These are phyloP conservation scores for Desmophyllum pertusum DNA, from an alignment of 92 coral and sea anemone genomes.

Conservation along the genomic window DNA sequence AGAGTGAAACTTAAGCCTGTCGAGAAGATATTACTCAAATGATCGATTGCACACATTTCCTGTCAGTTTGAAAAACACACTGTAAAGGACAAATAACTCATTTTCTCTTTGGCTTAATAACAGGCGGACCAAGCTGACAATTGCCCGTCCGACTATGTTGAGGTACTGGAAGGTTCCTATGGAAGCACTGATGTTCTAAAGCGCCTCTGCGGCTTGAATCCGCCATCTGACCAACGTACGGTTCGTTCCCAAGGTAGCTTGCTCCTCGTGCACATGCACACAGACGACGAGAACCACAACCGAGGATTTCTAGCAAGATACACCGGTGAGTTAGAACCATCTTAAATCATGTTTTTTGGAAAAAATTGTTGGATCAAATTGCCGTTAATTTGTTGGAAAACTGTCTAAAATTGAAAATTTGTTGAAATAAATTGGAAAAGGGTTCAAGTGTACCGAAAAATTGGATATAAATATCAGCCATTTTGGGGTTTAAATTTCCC, in stretches of 20 bases:
- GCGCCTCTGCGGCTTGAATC: conserved; percentile 56
- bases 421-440: too few species aligned
- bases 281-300: conserved; percentile 37
- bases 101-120: not conserved
- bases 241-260: conserved; percentile 58
- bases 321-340: conserved; percentile 4
- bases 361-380: too few species aligned
- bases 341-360: too few species aligned
- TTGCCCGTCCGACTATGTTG: conserved; percentile 74
- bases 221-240: not conserved
- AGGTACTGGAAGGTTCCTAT: conserved; percentile 56
- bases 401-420: too few species aligned
- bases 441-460: too few species aligned
- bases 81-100: not conserved
- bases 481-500: too few species aligned
- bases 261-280: conserved; percentile 68
- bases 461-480: too few species aligned
- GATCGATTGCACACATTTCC: not conserved
- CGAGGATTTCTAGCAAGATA: conserved; percentile 58
- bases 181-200: conserved; percentile 49
- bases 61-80: not conserved
- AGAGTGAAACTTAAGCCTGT: too few species aligned
- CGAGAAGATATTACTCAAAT: not conserved
- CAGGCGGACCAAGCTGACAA: conserved; percentile 61
- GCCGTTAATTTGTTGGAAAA: too few species aligned